A percentile compares a stretch with the other conserved stretches of the same genome.
Evolutionary conservation across 2,797 vertebrate genomes (phyloP).

Genomic region (Harpagifer antarcticus): DNA sequence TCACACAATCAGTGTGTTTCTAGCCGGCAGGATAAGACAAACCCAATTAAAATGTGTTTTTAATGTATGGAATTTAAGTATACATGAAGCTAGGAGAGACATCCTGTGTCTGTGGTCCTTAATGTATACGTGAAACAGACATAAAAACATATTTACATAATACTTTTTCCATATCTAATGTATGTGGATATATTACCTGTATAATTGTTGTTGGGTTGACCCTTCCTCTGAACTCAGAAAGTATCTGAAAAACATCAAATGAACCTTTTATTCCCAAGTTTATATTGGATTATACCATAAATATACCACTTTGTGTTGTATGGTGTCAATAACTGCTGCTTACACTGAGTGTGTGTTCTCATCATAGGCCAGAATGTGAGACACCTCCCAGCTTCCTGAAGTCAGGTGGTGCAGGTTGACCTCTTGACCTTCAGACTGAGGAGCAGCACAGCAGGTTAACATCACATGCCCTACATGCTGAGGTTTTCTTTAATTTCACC

Average conservation of each 20-base stretch:
- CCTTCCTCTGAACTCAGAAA: constrained; percentile 82
- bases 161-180: not conserved
- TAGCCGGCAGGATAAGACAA: not conserved
- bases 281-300: too few species aligned
- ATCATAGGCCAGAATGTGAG: constrained; percentile 74
- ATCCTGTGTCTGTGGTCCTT: too few species aligned
- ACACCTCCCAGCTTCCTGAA: constrained; percentile 85
- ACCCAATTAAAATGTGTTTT: not conserved
- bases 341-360: constrained; percentile 72
- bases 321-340: constrained; percentile 33
- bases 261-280: not conserved
- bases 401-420: constrained; percentile 78
- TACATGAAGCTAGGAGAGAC: too few species aligned
- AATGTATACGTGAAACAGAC: not conserved
- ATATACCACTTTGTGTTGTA: not conserved
- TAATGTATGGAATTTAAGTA: too few species aligned
- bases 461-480: not conserved
- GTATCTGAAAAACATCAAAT: constrained; percentile 69
- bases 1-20: not conserved
- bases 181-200: constrained; percentile 68
- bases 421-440: constrained; percentile 66
- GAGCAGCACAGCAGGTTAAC: constrained; percentile 13
- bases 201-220: constrained; percentile 74
- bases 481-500: not conserved
- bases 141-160: not conserved